Percentiles rank a stretch among this genome's conserved stretches.
phyloP scores from a whole-genome alignment of 2,888 invertebrate genomes.

The Spatulosminthurus flaviceps region DNA sequence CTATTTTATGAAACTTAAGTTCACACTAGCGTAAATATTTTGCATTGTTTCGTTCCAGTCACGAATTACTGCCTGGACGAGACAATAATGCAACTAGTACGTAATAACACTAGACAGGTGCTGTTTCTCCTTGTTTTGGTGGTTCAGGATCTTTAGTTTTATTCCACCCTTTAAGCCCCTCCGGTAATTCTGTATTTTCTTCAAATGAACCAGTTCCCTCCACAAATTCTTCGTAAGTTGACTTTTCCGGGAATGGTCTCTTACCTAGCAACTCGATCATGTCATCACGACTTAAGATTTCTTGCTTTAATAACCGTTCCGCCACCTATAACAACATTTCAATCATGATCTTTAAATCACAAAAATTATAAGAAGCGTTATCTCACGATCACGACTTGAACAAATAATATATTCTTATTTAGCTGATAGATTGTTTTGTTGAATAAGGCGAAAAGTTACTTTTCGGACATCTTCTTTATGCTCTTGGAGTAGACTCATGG shows the following conservation, averaged over 20 bases:
- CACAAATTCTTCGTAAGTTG: slow-evolving; percentile 99
- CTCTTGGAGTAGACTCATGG: slow-evolving; percentile 77
- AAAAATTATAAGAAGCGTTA: too few relatives aligned
- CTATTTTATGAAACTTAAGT: background rate
- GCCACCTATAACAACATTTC: slow-evolving; percentile 68
- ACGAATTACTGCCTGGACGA: background rate
- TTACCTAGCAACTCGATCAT: slow-evolving; percentile 96
- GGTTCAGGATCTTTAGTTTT: slow-evolving; percentile 51
- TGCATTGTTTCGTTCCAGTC: background rate
- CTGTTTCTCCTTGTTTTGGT: slow-evolving; percentile 16
- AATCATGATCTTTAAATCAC: too few relatives aligned
- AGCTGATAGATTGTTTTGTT: too few relatives aligned
- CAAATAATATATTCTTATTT: too few relatives aligned
- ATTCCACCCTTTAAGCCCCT: slow-evolving; percentile 96
- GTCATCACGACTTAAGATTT: slow-evolving; percentile 93
- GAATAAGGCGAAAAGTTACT: slow-evolving; percentile 66
- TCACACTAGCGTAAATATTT: background rate
- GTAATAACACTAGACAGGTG: background rate
- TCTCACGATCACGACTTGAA: too few relatives aligned
- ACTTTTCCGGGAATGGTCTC: slow-evolving; percentile 97
- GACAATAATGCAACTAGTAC: background rate
- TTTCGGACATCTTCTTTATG: slow-evolving; percentile 89
- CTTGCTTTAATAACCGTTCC: slow-evolving; percentile 84
- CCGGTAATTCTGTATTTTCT: slow-evolving; percentile 93
- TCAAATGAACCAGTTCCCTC: slow-evolving; percentile 98